phyloP scores from a whole-genome alignment of 2,113 vertebrate genomes.

The Ptyas mucosa region DNA sequence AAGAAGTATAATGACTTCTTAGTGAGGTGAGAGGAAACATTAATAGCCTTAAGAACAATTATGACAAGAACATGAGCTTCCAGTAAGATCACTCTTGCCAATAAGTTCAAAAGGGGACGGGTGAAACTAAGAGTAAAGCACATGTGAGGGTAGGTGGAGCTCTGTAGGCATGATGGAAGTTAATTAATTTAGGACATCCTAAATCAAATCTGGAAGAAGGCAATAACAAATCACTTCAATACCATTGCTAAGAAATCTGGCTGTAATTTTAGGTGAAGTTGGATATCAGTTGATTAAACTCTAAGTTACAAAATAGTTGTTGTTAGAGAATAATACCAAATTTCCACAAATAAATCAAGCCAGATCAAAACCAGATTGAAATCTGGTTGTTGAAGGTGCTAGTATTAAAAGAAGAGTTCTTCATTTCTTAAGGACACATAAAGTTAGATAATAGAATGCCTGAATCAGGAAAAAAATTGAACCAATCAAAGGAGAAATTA shows the following conservation, averaged over 20 bases:
- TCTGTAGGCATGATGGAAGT: not conserved
- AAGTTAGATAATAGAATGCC: not conserved
- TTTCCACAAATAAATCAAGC: not conserved
- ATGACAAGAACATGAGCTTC: not conserved
- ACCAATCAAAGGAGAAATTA: not conserved
- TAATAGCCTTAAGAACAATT: not conserved
- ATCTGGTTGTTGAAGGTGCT: not conserved
- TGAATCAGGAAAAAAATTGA: not conserved
- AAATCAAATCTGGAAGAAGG: not conserved
- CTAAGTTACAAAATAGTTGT: not conserved
- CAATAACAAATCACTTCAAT: not conserved
- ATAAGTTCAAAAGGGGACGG: not conserved
- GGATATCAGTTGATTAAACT: not conserved
- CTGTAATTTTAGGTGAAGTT: not conserved
- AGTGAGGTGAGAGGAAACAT: not conserved
- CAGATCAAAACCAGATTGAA: not conserved
- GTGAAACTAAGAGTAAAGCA: not conserved
- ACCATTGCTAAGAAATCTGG: not conserved
- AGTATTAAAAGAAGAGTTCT: not conserved
- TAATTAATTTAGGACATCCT: not conserved
- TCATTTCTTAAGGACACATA: not conserved
- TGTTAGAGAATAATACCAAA: not conserved
- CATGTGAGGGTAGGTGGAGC: not conserved
- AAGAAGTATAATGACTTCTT: not conserved
- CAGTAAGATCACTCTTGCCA: not conserved